Evolutionary conservation across 2,113 vertebrate species (phyloP).

Genomic region (Alouatta palliata): DNA sequence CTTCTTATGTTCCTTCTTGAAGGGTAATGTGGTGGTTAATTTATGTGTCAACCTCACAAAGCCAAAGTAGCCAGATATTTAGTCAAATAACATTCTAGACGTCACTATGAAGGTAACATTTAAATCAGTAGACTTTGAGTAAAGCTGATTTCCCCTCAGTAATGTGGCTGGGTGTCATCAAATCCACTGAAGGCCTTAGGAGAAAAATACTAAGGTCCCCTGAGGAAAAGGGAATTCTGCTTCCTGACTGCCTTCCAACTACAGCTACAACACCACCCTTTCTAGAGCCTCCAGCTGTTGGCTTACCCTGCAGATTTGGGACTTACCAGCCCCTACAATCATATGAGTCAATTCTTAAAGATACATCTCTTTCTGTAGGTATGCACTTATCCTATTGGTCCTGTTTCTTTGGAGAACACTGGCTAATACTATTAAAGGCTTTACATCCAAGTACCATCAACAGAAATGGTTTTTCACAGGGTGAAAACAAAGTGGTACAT

Average conservation of each 20-base stretch:
- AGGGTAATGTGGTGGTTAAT: background rate
- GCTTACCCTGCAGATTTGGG: background rate
- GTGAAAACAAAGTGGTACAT: background rate
- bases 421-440: background rate
- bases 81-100: background rate
- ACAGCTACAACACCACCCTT: background rate
- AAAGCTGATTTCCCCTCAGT: background rate
- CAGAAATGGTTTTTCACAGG: background rate
- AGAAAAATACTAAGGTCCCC: background rate
- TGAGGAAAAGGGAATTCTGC: background rate
- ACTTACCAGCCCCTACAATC: background rate
- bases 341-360: background rate
- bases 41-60: background rate
- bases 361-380: background rate
- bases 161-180: background rate
- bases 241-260: background rate
- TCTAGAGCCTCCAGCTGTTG: background rate
- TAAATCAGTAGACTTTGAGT: background rate
- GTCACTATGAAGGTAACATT: background rate
- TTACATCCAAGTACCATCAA: background rate
- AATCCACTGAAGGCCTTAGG: background rate
- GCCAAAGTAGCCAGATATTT: background rate
- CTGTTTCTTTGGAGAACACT: background rate
- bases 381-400: background rate
- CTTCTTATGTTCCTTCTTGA: background rate